phyloP scores from a whole-genome alignment of 2,797 vertebrate species.

The Enteromius treurensis region DNA sequence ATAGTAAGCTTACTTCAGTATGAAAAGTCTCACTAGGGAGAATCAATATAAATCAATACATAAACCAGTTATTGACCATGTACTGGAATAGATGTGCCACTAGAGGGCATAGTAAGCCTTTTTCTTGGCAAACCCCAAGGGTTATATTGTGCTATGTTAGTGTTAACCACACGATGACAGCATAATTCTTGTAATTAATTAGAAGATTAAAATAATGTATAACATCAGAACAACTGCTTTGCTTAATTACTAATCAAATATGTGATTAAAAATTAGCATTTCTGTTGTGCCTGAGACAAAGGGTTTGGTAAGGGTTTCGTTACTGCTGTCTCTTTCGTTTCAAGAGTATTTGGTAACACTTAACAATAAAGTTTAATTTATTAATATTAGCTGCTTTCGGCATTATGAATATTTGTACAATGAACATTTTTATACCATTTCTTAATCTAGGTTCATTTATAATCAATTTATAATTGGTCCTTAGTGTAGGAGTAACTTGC shows the following conservation, averaged over 20 bases:
- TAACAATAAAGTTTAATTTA: background rate
- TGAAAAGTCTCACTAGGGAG: background rate
- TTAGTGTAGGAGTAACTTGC: background rate
- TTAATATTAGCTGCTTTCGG: background rate
- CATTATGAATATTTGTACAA: background rate
- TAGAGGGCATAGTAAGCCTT: constrained; percentile 28
- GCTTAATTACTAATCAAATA: background rate
- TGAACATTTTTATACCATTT: background rate
- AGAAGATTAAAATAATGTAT: background rate
- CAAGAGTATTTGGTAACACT: background rate
- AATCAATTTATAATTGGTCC: background rate
- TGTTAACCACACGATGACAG: constrained; percentile 38
- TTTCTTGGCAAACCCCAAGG: background rate
- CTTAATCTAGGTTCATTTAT: background rate
- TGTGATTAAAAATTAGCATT: background rate
- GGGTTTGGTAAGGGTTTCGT: background rate
- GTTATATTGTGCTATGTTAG: background rate
- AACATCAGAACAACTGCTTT: background rate
- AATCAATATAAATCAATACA: background rate
- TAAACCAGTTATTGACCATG: background rate
- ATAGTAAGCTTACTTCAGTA: background rate
- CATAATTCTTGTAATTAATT: constrained; percentile 9
- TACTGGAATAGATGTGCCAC: constrained; percentile 23
- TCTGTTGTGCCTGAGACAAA: constrained; percentile 38
- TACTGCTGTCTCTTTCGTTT: constrained; percentile 14